These are phyloP conservation scores for Holocentrus rufus DNA, from an alignment of 2,797 vertebrate species.

Conservation along the genomic window DNA sequence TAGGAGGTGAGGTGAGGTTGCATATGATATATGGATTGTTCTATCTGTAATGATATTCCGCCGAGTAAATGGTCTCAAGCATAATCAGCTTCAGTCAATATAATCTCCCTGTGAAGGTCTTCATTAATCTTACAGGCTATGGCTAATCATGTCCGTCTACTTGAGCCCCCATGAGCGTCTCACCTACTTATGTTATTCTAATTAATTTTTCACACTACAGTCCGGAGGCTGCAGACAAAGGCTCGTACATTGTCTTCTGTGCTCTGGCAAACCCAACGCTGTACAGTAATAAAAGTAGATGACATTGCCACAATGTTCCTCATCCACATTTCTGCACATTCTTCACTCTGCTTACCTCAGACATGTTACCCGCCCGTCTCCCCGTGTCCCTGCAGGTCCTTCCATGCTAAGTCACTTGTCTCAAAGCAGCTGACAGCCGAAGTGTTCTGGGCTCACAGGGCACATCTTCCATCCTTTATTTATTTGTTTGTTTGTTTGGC, in stretches of 20 bases:
- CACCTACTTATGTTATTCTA: conserved; percentile 90
- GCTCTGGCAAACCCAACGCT: neutral
- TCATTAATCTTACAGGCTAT: conserved; percentile 91
- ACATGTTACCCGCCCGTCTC: conserved; percentile 34
- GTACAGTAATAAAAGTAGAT: conserved; percentile 19
- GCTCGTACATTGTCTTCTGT: conserved; percentile 20
- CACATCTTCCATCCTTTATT: too few relatives aligned
- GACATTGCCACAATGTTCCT: conserved; percentile 13
- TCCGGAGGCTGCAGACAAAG: conserved; percentile 75
- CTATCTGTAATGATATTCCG: conserved; percentile 81
- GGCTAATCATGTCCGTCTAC: conserved; percentile 91
- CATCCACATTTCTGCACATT: conserved; percentile 1
- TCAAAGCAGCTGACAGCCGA: neutral
- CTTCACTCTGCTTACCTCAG: conserved; percentile 21
- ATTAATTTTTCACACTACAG: conserved; percentile 88
- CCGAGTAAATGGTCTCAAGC: conserved; percentile 86
- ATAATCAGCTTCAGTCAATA: conserved; percentile 89
- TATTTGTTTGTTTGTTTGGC: too few relatives aligned
- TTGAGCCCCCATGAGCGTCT: conserved; percentile 83
- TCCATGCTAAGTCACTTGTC: neutral
- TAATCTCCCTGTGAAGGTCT: conserved; percentile 88
- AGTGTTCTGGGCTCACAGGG: too few relatives aligned
- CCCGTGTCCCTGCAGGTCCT: conserved; percentile 28
- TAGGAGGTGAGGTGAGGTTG: conserved; percentile 72
- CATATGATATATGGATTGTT: conserved; percentile 87